Conservation (phyloP, 2,888 invertebrate genomes). For the Anorthoa munda region DNA sequence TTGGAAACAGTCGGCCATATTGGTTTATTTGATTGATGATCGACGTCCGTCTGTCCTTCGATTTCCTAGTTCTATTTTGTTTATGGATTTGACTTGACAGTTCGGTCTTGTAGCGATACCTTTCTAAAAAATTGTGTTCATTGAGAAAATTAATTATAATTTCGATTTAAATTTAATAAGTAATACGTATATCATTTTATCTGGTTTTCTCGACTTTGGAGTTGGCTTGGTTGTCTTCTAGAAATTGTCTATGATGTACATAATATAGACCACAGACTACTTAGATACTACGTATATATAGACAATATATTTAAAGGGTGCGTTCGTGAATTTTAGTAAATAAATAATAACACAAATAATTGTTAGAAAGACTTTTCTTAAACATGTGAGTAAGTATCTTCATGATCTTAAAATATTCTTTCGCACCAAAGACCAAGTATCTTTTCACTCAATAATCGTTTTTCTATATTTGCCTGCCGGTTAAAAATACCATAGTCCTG, state of each 20-base stretch:
- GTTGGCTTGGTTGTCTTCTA: background rate
- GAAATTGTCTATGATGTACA: no score
- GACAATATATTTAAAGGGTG: background rate
- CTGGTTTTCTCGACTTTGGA: background rate
- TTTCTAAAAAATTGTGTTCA: background rate
- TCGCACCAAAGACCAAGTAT: no score
- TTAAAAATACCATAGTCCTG: background rate
- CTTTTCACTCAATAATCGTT: background rate
- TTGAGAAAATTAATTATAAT: background rate
- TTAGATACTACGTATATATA: no score
- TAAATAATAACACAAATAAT: no score
- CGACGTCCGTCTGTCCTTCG: constrained; percentile 63
- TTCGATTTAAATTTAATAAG: no score
- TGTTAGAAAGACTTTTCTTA: no score
- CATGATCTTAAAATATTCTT: no score
- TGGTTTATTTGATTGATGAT: constrained; percentile 78
- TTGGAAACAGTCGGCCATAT: constrained; percentile 86
- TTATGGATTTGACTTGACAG: constrained; percentile 48
- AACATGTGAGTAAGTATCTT: no score
- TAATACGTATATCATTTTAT: background rate
- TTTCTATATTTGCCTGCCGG: background rate
- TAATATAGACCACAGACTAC: no score
- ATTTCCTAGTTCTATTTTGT: constrained; percentile 51
- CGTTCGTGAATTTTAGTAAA: background rate
- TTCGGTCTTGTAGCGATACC: background rate